Percentiles rank a stretch among this genome's conserved stretches.
Conservation (phyloP, 2,888 invertebrate species). For the Caradrina kadenii region DNA sequence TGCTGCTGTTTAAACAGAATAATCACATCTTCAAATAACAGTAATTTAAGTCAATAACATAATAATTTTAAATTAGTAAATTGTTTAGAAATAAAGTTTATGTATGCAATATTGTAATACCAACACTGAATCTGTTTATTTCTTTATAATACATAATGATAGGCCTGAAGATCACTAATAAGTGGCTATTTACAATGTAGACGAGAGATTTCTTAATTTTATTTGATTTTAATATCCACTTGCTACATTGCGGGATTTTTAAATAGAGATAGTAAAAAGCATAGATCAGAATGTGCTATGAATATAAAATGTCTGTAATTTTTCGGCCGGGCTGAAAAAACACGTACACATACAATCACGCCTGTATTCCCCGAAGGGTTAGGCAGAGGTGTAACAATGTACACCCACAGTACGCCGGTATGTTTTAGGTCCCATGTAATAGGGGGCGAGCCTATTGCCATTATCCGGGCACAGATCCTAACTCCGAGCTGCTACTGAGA, state of each 20-base stretch:
- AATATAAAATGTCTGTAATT: not conserved
- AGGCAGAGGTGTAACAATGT: too few relatives aligned
- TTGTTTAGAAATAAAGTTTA: constrained; percentile 52
- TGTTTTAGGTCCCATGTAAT: too few relatives aligned
- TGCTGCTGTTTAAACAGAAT: not conserved
- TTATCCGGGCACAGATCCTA: too few relatives aligned
- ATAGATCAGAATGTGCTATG: not conserved
- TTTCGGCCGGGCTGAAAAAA: too few relatives aligned
- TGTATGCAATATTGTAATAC: constrained; percentile 67
- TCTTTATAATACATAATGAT: constrained; percentile 80
- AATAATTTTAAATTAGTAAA: constrained; percentile 28
- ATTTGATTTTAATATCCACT: constrained; percentile 38
- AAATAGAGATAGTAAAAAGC: not conserved
- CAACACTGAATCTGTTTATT: constrained; percentile 71
- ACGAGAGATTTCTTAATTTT: constrained; percentile 21
- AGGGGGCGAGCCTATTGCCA: too few relatives aligned
- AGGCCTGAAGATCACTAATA: constrained; percentile 66
- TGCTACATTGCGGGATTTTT: not conserved
- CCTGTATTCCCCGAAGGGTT: too few relatives aligned
- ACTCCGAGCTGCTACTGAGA: too few relatives aligned
- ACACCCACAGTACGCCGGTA: too few relatives aligned
- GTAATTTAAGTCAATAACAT: constrained; percentile 12
- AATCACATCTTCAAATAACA: constrained; percentile 1
- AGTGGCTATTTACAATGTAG: constrained; percentile 69
- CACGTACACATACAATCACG: too few relatives aligned